Conservation (phyloP, 1,140 invertebrate species). For the Drosophila cardini region DNA sequence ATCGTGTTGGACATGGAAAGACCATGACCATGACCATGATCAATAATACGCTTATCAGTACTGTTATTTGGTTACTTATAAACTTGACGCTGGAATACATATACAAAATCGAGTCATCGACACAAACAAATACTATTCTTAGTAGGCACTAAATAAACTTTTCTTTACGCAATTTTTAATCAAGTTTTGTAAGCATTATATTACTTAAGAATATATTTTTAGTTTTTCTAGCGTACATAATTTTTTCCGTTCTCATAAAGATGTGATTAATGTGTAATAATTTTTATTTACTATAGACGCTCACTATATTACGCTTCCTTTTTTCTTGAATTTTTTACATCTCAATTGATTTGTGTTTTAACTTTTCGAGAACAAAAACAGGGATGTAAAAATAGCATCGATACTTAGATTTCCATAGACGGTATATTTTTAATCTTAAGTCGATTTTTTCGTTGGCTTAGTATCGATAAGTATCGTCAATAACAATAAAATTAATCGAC, state of each 20-base stretch:
- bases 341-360: too few species aligned
- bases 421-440: too few species aligned
- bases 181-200: not conserved
- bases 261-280: not conserved
- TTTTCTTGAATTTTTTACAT: too few species aligned
- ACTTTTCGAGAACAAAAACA: too few species aligned
- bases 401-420: too few species aligned
- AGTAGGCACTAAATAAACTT: not conserved
- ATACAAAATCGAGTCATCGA: not conserved
- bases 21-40: slow-evolving; percentile 38
- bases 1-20: slow-evolving; percentile 3
- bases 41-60: slow-evolving; percentile 41
- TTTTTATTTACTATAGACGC: not conserved
- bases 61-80: slow-evolving; percentile 1
- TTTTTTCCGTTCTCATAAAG: not conserved
- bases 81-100: not conserved
- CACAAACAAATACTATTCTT: not conserved
- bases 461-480: too few species aligned
- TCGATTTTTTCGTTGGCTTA: too few species aligned
- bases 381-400: too few species aligned
- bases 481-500: too few species aligned
- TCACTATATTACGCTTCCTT: not conserved
- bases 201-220: not conserved
- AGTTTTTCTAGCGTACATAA: not conserved
- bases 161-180: slow-evolving; percentile 11